Evolutionary conservation across 2,113 vertebrate species (phyloP), one percentile per base, ranked within the genome.

Genomic region (Eurystomus gularis): DNA sequence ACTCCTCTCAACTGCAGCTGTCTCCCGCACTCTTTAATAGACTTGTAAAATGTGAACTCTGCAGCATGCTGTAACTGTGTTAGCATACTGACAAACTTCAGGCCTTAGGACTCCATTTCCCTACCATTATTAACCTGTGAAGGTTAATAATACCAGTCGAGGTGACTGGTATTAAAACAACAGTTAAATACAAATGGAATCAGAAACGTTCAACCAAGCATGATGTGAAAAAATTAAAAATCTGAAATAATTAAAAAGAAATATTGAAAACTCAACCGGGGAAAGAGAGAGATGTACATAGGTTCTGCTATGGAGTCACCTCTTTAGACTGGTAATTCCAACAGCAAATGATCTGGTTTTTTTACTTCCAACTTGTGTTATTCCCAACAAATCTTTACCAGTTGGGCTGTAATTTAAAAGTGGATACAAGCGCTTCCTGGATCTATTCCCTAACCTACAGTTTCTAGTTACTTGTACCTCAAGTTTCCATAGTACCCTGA

Each of bases 281-380:
- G 18, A 65, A 76, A 61, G 65, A 49, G 17, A 26, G 26, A 16
- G 10, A 29, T 86, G 76, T 55, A 57, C 54, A 16, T 18, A 65
- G 23, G 13, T 80, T 76, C 68, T 78, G 29, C 37, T 15, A 40
- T 13, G 46, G 64, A 42, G 31, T 78, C 17, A n/a, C n/a, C 58
- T 88, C 61, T 86, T 92, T 26, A 84, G 54, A 40, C 17, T 66
- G n/a, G 20, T 64, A 78, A 75, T 86, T 93, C 55, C 39, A 83
- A 69, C 28, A 80, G 25, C 17, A 90, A 78, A 86, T 51, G 71
- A 51, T 19, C 16, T 64, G 13, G 8, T 42, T 25, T 66, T 71
- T 89, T 73, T 52, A 16, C 24, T 85, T 80, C 42, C 57, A 40
- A 11, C 17, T 81, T 71, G 14, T 69, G 13, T 60, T 77, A 48